Percentiles rank a stretch among this genome's conserved stretches.
phyloP scores from a whole-genome alignment of 2,113 vertebrate species.

The Salminus brasiliensis region DNA sequence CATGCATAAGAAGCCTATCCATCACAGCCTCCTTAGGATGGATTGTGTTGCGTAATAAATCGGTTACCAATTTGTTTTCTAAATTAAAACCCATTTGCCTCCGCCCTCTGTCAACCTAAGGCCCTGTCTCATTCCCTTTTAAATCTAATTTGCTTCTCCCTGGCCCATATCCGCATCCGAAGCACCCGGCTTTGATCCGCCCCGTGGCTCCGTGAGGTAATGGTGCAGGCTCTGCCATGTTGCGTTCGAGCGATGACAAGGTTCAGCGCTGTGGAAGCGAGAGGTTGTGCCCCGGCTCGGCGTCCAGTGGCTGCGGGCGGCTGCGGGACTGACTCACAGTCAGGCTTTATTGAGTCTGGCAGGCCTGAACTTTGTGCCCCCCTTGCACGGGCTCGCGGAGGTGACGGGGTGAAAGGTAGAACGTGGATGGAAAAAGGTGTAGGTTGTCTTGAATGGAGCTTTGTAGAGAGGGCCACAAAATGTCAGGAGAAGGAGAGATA shows the following conservation, averaged over 20 bases:
- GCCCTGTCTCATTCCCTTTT: constrained; percentile 44
- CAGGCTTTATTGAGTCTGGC: constrained; percentile 53
- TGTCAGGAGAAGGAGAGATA: not conserved
- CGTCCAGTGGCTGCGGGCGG: constrained; percentile 45
- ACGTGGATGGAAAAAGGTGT: not conserved
- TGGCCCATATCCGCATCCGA: constrained; percentile 35
- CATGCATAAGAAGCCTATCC: constrained; percentile 7
- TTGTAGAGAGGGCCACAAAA: not conserved
- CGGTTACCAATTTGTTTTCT: constrained; percentile 57
- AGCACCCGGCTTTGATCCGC: constrained; percentile 48
- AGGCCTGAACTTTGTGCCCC: constrained; percentile 47
- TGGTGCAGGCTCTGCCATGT: constrained; percentile 33
- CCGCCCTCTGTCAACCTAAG: constrained; percentile 44
- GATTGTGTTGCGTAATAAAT: constrained; percentile 48
- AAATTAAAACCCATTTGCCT: constrained; percentile 53
- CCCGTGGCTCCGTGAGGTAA: constrained; percentile 47
- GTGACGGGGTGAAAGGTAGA: constrained; percentile 50
- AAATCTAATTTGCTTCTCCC: constrained; percentile 50
- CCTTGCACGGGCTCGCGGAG: constrained; percentile 33
- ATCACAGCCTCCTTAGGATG: constrained; percentile 17
- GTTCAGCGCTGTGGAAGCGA: constrained; percentile 30
- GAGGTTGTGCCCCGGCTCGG: constrained; percentile 31
- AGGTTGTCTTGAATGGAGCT: constrained; percentile 8
- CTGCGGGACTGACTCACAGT: constrained; percentile 29
- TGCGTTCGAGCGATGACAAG: constrained; percentile 38